phyloP scores from a whole-genome alignment of 2,797 vertebrate species.

The Cyprinella venusta region DNA sequence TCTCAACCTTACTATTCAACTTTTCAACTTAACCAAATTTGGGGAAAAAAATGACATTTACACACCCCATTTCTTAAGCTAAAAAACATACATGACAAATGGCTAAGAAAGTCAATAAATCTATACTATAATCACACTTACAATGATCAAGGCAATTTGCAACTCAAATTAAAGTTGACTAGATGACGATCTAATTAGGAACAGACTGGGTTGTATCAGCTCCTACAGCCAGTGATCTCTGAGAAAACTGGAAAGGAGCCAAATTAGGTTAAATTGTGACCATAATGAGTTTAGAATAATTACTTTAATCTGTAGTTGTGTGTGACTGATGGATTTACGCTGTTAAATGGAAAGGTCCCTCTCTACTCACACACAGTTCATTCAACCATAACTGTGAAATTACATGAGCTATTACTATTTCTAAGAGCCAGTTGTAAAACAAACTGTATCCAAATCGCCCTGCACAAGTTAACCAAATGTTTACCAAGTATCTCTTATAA shows the following conservation, averaged over 20 bases:
- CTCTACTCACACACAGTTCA: neutral
- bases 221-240: neutral
- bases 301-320: slow-evolving; percentile 13
- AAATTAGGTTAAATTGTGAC: slow-evolving; percentile 34
- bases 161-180: slow-evolving; percentile 36
- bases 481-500: neutral
- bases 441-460: neutral
- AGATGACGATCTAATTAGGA: slow-evolving; percentile 29
- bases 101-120: neutral
- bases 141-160: slow-evolving; percentile 18
- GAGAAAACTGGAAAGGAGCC: slow-evolving; percentile 16
- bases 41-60: neutral
- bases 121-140: slow-evolving; percentile 35
- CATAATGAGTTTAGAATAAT: slow-evolving; percentile 42
- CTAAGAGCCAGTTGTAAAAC: neutral
- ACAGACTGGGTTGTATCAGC: slow-evolving; percentile 20
- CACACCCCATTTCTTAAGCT: neutral
- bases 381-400: slow-evolving; percentile 28
- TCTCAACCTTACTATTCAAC: neutral
- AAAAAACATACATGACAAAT: slow-evolving; percentile 30
- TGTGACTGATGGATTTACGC: slow-evolving; percentile 35
- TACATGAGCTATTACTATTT: neutral
- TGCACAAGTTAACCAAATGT: neutral
- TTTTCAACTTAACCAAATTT: neutral
- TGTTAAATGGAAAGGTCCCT: slow-evolving; percentile 25